These are phyloP conservation scores for Eulemur albifrons DNA, from an alignment of 2,797 vertebrate genomes.

Conservation along the genomic window DNA sequence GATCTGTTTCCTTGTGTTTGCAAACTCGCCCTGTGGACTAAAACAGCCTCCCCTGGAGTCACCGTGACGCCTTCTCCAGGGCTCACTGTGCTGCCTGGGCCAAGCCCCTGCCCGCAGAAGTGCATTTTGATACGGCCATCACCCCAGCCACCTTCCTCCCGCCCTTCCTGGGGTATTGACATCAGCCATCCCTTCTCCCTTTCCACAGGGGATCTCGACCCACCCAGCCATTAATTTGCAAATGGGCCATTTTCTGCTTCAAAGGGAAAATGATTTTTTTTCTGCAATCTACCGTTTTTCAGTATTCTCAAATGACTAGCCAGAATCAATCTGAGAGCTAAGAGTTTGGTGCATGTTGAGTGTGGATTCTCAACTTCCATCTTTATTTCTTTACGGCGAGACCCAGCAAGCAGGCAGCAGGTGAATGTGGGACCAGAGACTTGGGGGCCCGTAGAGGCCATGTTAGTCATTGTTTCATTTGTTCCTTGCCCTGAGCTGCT, in stretches of 20 bases:
- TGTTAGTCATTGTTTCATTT: neutral
- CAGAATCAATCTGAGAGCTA: constrained; percentile 61
- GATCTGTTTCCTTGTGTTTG: neutral
- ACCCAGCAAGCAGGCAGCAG: neutral
- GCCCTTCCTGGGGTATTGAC: neutral
- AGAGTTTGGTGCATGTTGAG: neutral
- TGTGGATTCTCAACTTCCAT: constrained; percentile 16
- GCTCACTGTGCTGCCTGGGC: neutral
- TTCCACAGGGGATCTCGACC: constrained; percentile 36
- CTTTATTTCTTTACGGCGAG: constrained; percentile 34
- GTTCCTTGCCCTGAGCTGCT: neutral
- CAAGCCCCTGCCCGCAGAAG: neutral
- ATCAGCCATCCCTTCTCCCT: neutral
- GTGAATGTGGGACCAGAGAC: neutral
- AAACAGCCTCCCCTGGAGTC: neutral
- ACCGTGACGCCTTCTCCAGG: neutral
- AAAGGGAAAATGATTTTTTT: constrained; percentile 37
- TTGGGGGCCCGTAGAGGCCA: neutral
- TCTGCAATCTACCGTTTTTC: constrained; percentile 50
- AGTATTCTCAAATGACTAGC: constrained; percentile 68
- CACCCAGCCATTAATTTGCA: constrained; percentile 67
- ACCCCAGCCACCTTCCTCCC: neutral
- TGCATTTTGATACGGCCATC: neutral
- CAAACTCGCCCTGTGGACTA: neutral
- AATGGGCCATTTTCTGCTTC: constrained; percentile 73